Base-by-base conservation (phyloP, 2,888 invertebrate genomes). In the Pachymerium ferrugineum region DNA sequence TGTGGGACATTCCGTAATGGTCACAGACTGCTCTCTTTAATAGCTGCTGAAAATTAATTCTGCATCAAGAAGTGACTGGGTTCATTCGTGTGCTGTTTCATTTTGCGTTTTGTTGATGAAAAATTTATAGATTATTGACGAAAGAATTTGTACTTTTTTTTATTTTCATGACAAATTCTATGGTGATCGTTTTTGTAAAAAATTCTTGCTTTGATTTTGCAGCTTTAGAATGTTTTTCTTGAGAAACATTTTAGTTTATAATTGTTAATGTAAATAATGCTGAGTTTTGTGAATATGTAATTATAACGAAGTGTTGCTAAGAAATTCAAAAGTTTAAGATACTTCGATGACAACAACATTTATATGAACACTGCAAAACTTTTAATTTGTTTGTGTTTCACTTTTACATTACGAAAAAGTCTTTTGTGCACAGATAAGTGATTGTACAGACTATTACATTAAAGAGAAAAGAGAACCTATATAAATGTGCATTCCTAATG, bases 271-370 rank as follows among this genome's bases (percentile, higher is more conserved):
- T 42, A 42, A 42, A 42, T 42, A 42, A n/a, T n/a, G n/a, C n/a
- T n/a, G n/a, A 42, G 42, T 42, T 42, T 42, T 42, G 42, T 42
- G 42, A 42, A 42, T 42, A 42, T 42, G 42, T 42, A 42, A 42
- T 42, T 42, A 42, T 16, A 42, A 16, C 33, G 3, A 42, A 42
- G 42, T 42, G 42, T 42, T 42, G 42, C n/a, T 42, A 14, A n/a
- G 42, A 14, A 42, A 42, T 42, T 8, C 14, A n/a, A 42, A 42
- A 42, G 42, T 42, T 42, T 42, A 42, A 42, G 42, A 42, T 42
- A 42, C 42, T 8, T 42, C 16, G 42, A 42, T 42, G 42, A 42
- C n/a, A 14, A 42, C 12, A 42, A 42, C 12, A 8, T 6, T 8
- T 33, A 42, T 14, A 14, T 33, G 42, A 42, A 42, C 42, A 42